Base-by-base conservation (phyloP, 2,113 vertebrate genomes). In the Ifrita kowaldi region DNA sequence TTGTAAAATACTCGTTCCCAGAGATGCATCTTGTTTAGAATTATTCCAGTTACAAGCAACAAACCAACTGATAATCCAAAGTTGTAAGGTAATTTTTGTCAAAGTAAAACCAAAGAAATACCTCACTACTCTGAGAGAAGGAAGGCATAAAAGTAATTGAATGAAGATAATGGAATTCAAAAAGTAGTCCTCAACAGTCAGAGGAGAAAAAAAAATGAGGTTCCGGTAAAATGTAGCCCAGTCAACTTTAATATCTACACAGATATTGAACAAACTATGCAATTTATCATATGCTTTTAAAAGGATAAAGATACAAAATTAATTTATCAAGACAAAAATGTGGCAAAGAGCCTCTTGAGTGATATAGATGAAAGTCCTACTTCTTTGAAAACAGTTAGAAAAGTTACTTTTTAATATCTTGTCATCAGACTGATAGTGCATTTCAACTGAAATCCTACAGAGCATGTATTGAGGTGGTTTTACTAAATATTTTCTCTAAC, bases 191-290 rank as follows among this genome's bases (percentile, higher is more conserved):
- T 85, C 16, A 70, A 9, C 4, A 30, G 4, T 57, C 6, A 9
- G 13, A 52, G 7, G 9, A 24, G 10, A 8, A 20, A 57, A 62
- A 63, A 52, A 32, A 67, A 33, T 0, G 2, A 33, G 0, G 1
- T 33, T 69, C 32, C 55, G 17, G 4, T 37, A 60, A 84, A 84
- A 77, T 50, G 12, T 42, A 89, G 11, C 5, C 37, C 1, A 62
- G 44, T 49, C 9, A 56, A 28, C 10, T 80, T 59, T 64, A 63
- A 44, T 50, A 64, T 63, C 17, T 42, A 41, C 37, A 62, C 2
- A 35, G 5, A 35, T 33, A n/a, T 49, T 78, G 42, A 24, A 65
- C 3, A 82, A 70, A 47, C 1, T 7, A 27, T 57, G 9, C 7
- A 79, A 67, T 91, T 75, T 67, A 47, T 80, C 30, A 9, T 16